Evolutionary conservation across 2,888 invertebrate genomes (phyloP), one percentile per base, ranked within the genome.

Genomic region (Octonoba sinensis): DNA sequence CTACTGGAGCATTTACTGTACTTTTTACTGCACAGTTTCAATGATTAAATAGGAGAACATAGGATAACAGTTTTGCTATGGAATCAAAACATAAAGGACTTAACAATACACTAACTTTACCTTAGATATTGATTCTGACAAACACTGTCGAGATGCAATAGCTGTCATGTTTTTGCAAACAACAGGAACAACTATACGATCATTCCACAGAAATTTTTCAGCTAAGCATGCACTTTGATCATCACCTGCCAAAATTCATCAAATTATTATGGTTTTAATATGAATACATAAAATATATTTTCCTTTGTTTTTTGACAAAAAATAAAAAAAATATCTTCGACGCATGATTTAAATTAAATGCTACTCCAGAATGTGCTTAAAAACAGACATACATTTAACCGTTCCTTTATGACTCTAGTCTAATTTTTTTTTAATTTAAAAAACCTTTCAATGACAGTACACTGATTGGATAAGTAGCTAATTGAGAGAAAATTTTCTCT

Each of bases 161-260:
- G 79, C 66, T n/a, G 56, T 24, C 46, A 65, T 71, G 51, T 64
- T 79, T 36, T 36, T 36, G 20, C 51, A 73, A 54, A 79, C 44
- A 11, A 79, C 60, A 46, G 79, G 79, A 44, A 79, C 67, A 16
- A 79, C 65, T 36, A 36, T 79, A 16, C 72, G 67, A 36, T 79
- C 79, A 79, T 79, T 79, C 66, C 72, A 79, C 22, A 79, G 36
- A 44, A 79, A 79, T 49, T 79, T 73, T 49, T 79, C 72, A n/a
- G 72, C 72, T 65, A 72, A 49, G 24, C 66, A 62, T 6, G 79
- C 79, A 54, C 66, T 73, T 54, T 73, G 85, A 46, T 86, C 85
- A 87, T 88, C 88, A 84, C 87, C 79, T 79, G 54, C 15, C n/a
- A 54, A 20, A 51, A 3, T 51, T 51, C 51, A 51, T 8, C 3